These are phyloP conservation scores for Lophochroa leadbeateri DNA, from an alignment of 2,113 vertebrate genomes.

Conservation along the genomic window DNA sequence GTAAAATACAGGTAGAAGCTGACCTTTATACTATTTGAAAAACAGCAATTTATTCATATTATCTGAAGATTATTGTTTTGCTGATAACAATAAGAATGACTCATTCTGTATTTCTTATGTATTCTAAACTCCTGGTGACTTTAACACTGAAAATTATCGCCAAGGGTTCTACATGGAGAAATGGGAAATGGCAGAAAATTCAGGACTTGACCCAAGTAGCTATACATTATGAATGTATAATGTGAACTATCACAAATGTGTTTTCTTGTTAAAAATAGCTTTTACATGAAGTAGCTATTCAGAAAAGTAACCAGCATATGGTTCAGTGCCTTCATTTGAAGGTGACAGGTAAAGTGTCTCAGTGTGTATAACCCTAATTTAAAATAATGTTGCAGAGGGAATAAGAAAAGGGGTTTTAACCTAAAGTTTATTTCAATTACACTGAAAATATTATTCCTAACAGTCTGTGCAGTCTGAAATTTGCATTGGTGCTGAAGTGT, in stretches of 20 bases:
- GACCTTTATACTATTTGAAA: constrained; percentile 21
- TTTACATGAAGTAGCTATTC: neutral
- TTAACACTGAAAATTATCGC: neutral
- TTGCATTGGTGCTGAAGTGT: neutral
- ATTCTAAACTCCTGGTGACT: neutral
- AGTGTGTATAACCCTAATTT: neutral
- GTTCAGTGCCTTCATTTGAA: neutral
- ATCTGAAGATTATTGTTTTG: constrained; percentile 10
- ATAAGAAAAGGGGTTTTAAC: neutral
- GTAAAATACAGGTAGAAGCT: neutral
- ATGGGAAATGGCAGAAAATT: neutral
- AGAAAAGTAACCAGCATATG: neutral
- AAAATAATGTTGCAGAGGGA: neutral
- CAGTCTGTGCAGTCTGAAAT: neutral
- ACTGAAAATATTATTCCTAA: neutral
- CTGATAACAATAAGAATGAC: neutral
- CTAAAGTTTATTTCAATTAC: neutral
- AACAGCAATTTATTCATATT: constrained; percentile 22
- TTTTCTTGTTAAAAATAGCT: neutral
- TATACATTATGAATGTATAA: neutral
- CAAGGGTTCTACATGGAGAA: neutral
- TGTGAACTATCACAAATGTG: neutral
- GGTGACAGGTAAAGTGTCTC: neutral
- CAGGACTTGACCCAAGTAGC: neutral
- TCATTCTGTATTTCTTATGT: neutral